Conservation (phyloP, 2,113 vertebrate species). For the Pogonocichla stellata region DNA sequence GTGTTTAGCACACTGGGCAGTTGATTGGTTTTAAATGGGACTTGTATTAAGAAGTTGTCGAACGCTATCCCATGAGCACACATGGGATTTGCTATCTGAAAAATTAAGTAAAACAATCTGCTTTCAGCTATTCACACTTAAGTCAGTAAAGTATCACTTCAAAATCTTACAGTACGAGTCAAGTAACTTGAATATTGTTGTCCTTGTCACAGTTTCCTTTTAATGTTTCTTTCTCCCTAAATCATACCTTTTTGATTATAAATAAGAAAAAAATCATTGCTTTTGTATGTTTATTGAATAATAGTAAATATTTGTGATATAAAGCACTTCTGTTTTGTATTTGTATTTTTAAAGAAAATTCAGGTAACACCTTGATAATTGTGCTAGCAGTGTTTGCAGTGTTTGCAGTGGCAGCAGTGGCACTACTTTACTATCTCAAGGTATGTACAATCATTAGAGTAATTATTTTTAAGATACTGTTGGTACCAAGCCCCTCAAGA, state of each 20-base stretch:
- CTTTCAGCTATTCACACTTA: not conserved
- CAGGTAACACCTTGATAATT: fast-evolving
- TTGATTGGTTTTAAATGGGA: not conserved
- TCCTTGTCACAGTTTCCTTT: not conserved
- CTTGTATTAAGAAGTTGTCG: not conserved
- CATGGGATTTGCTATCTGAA: not conserved
- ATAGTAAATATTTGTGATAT: fast-evolving
- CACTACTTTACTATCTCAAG: fast-evolving
- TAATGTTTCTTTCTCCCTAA: not conserved
- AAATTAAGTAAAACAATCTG: not conserved
- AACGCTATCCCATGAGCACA: not conserved
- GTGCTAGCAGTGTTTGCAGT: not conserved
- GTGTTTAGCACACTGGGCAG: not conserved
- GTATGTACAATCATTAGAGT: not conserved
- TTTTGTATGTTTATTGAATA: not conserved
- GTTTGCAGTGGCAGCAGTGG: no score
- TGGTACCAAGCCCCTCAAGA: not conserved
- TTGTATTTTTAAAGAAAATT: not conserved
- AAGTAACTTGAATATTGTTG: not conserved
- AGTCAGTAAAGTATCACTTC: not conserved
- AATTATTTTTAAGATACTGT: not conserved
- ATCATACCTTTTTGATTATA: not conserved
- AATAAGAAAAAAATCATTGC: not conserved
- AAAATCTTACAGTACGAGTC: not conserved
- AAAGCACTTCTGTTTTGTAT: not conserved